phyloP scores from a whole-genome alignment of 2,888 invertebrate genomes.

The Ichneumoninae sp. region DNA sequence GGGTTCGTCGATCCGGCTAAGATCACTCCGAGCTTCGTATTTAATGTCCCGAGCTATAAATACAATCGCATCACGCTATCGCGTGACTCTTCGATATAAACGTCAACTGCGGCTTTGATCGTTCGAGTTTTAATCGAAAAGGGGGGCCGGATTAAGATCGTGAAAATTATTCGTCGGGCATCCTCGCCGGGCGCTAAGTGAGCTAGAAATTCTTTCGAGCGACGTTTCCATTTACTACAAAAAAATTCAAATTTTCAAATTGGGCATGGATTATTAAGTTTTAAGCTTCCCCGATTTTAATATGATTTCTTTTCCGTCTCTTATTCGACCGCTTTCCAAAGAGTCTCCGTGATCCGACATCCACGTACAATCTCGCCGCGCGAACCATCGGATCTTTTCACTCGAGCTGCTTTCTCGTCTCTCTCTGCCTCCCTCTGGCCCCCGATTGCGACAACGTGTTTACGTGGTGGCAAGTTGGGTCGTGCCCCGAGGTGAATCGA shows the following conservation, averaged over 20 bases:
- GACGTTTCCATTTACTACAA: background rate
- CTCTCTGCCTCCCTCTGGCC: background rate
- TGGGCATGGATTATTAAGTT: background rate
- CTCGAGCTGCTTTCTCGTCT: slow-evolving; percentile 34
- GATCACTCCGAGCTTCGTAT: slow-evolving; percentile 37
- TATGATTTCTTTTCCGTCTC: background rate
- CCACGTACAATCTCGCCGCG: background rate
- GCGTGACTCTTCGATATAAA: slow-evolving; percentile 20
- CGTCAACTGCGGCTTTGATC: slow-evolving; percentile 6
- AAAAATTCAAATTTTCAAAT: background rate
- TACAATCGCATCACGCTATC: slow-evolving; percentile 44
- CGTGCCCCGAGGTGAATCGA: slow-evolving; percentile 40
- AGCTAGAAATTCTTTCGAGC: slow-evolving; percentile 7
- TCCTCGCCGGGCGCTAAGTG: background rate
- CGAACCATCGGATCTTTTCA: slow-evolving; percentile 25
- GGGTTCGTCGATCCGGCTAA: slow-evolving; percentile 54
- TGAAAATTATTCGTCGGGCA: background rate
- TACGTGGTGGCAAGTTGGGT: slow-evolving; percentile 43
- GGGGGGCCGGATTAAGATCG: background rate
- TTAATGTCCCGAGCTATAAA: slow-evolving; percentile 37
- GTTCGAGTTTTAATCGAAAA: background rate
- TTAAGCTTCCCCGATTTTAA: background rate
- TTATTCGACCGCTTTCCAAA: slow-evolving; percentile 1
- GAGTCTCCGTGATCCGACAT: slow-evolving; percentile 6
- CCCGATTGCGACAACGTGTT: slow-evolving; percentile 36